Evolutionary conservation across 2,113 vertebrate species (phyloP).

Genomic region (Megaceryle torquata): DNA sequence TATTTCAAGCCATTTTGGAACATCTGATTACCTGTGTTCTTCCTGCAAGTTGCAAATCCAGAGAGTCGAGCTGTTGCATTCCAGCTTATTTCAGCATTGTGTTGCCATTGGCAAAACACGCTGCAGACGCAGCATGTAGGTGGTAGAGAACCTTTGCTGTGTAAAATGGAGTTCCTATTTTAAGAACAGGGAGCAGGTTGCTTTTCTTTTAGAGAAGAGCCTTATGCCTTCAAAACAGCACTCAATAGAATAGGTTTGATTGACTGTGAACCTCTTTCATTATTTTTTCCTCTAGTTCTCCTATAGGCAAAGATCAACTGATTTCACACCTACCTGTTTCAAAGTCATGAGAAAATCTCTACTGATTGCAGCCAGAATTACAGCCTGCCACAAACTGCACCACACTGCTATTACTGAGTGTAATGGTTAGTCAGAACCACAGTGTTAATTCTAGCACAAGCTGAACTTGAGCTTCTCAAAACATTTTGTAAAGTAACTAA

Average conservation of each 20-base stretch:
- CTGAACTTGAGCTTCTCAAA: neutral
- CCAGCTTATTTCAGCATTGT: neutral
- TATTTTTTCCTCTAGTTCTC: conserved; percentile 19
- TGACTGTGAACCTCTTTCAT: neutral
- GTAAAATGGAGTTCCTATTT: neutral
- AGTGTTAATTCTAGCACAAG: neutral
- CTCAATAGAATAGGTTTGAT: neutral
- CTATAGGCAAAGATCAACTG: conserved; percentile 33
- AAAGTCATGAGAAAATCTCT: conserved; percentile 49
- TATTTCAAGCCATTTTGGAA: neutral
- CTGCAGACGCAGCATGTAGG: neutral
- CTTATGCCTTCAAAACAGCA: neutral
- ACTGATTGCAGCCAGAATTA: conserved; percentile 27
- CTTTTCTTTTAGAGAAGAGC: neutral
- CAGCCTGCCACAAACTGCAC: conserved; percentile 3
- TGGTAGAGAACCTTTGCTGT: neutral
- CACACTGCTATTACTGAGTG: neutral
- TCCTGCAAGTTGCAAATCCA: neutral
- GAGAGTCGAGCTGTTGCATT: neutral
- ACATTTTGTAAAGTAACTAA: neutral
- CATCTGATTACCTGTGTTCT: neutral
- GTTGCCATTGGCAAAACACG: neutral
- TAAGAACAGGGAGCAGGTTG: neutral
- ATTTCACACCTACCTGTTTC: conserved; percentile 36
- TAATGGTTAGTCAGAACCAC: conserved; percentile 16